phyloP scores from a whole-genome alignment of 2,797 vertebrate species.

The Oryzias dopingdopingensis region DNA sequence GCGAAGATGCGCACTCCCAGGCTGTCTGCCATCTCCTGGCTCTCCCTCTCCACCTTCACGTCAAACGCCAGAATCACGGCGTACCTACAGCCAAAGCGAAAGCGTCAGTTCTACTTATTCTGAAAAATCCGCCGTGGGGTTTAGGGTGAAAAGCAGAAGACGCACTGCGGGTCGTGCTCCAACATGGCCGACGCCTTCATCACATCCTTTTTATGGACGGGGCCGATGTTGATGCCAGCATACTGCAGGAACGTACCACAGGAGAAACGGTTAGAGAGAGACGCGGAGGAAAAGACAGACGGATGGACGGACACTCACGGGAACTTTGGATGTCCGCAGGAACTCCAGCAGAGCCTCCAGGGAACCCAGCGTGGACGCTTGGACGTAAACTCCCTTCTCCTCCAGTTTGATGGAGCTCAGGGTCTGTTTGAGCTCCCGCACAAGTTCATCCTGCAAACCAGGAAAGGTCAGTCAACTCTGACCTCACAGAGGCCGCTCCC shows the following conservation, averaged over 20 bases:
- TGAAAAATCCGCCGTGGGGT: too few relatives aligned
- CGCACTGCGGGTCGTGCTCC: constrained; percentile 95
- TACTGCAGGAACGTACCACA: constrained; percentile 76
- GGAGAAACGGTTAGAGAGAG: too few relatives aligned
- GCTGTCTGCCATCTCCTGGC: constrained; percentile 96
- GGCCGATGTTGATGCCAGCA: constrained; percentile 97
- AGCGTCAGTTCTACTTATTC: too few relatives aligned
- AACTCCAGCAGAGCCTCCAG: constrained; percentile 97
- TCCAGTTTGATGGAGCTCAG: constrained; percentile 94
- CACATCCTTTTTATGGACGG: constrained; percentile 95
- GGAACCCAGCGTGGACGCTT: constrained; percentile 95
- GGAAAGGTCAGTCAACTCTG: not conserved
- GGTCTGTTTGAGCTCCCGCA: constrained; percentile 94
- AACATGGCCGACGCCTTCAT: constrained; percentile 98
- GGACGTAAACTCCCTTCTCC: constrained; percentile 97
- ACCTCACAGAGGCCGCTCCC: not conserved
- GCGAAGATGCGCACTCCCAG: constrained; percentile 94
- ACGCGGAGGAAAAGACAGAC: too few relatives aligned
- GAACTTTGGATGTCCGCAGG: constrained; percentile 94
- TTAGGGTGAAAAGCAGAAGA: constrained; percentile 3
- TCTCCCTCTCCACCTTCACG: constrained; percentile 93
- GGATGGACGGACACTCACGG: constrained; percentile 77
- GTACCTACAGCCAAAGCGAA: constrained; percentile 72
- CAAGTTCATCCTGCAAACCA: constrained; percentile 86
- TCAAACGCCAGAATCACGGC: constrained; percentile 96